Percentiles rank a stretch among this genome's conserved stretches.
Conservation (phyloP, 2,113 vertebrate genomes). For the Pavo muticus region DNA sequence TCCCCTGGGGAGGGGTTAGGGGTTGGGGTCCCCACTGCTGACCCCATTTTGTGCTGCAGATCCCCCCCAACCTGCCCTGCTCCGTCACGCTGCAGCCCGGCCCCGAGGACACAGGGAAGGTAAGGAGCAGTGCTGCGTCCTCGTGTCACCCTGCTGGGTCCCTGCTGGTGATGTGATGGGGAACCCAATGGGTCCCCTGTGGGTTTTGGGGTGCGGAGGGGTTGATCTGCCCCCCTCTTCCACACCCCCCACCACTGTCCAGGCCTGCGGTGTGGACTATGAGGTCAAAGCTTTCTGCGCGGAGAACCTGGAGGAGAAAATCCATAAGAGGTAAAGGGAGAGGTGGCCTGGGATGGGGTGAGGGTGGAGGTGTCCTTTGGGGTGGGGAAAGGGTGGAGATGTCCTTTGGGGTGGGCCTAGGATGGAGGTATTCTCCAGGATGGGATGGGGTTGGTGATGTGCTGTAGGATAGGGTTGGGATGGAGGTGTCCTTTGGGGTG, state of each 20-base stretch:
- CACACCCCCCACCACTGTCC: background rate
- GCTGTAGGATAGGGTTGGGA: background rate
- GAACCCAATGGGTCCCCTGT: too few relatives aligned
- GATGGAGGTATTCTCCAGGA: too few relatives aligned
- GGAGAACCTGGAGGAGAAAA: constrained; percentile 93
- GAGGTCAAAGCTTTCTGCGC: constrained; percentile 97
- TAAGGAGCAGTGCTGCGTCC: constrained; percentile 27
- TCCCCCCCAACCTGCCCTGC: constrained; percentile 93
- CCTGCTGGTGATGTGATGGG: too few relatives aligned
- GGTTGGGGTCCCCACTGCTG: background rate
- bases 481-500: too few relatives aligned
- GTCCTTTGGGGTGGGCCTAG: too few relatives aligned
- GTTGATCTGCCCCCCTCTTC: background rate
- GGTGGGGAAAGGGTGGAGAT: background rate
- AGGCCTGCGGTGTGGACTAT: constrained; percentile 98
- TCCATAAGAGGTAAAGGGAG: constrained; percentile 89
- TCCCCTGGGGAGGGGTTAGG: background rate
- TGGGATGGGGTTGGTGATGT: background rate
- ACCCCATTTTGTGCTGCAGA: constrained; percentile 73
- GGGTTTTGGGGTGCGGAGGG: background rate
- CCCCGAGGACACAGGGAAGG: constrained; percentile 96
- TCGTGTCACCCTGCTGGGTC: too few relatives aligned
- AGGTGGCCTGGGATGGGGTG: background rate
- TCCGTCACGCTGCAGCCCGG: constrained; percentile 95
- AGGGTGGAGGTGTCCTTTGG: background rate